Percentiles rank a stretch among this genome's conserved stretches.
These are phyloP conservation scores for Apis cerana DNA, from an alignment of 1,140 invertebrate species.

Conservation along the genomic window DNA sequence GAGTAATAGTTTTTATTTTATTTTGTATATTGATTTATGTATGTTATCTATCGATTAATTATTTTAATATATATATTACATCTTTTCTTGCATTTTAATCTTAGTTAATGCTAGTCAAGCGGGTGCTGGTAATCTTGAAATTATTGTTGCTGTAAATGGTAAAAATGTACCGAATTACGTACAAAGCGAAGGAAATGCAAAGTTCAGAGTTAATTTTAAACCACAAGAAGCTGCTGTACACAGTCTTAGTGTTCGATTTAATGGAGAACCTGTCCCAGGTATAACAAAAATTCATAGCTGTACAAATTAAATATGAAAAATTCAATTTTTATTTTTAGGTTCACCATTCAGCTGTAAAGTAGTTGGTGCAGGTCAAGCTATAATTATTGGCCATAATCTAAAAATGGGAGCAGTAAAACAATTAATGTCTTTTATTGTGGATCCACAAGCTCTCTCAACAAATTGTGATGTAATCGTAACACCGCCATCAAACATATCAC, in stretches of 20 bases:
- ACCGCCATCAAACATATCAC: conserved; percentile 88
- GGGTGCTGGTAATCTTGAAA: conserved; percentile 97
- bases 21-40: not conserved
- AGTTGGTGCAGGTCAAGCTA: conserved; percentile 83
- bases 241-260: conserved; percentile 95
- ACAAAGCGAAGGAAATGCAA: conserved; percentile 97
- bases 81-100: conserved; percentile 49
- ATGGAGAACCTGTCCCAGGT: conserved; percentile 96
- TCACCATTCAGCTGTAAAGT: conserved; percentile 95
- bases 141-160: conserved; percentile 98
- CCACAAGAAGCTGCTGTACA: conserved; percentile 95
- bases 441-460: conserved; percentile 81
- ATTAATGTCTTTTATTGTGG: conserved; percentile 83
- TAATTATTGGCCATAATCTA: conserved; percentile 83
- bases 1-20: conserved; percentile 80
- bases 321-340: conserved; percentile 79
- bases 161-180: conserved; percentile 99
- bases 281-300: not conserved
- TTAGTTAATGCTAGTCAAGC: conserved; percentile 90
- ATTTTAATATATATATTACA: not conserved
- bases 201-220: conserved; percentile 98
- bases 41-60: no score
- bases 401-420: conserved; percentile 84
- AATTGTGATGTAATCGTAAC: conserved; percentile 87
- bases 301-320: not conserved